phyloP scores from a whole-genome alignment of 2,113 vertebrate species.

The Tamias sibiricus region DNA sequence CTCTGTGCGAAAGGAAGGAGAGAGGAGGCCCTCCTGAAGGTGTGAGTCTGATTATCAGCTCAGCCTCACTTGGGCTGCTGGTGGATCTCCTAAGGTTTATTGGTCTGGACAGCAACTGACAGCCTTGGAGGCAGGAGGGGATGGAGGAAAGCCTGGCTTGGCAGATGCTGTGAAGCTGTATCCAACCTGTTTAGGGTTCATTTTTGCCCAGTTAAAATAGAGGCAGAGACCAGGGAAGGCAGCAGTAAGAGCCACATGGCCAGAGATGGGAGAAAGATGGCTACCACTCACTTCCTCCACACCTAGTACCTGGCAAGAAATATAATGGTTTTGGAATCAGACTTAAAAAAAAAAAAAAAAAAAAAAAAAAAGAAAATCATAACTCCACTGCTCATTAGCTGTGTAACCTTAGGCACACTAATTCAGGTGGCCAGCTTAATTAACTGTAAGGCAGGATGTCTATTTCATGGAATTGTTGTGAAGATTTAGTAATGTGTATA shows the following conservation, averaged over 20 bases:
- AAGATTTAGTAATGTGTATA: not conserved
- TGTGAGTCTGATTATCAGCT: not conserved
- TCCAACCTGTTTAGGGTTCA: not conserved
- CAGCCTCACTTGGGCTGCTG: not conserved
- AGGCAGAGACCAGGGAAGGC: not conserved
- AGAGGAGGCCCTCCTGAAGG: not conserved
- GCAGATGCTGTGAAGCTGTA: not conserved
- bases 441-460: not conserved
- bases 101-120: not conserved
- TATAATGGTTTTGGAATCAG: too few species aligned
- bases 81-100: not conserved
- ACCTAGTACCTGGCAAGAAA: not conserved
- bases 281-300: not conserved
- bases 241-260: not conserved
- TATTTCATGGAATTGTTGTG: too few species aligned
- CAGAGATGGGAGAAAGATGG: not conserved
- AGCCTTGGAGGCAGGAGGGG: not conserved
- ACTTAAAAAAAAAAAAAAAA: too few species aligned
- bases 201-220: not conserved
- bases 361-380: not conserved
- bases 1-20: not conserved
- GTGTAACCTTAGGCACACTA: not conserved
- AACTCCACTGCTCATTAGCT: conserved; percentile 9
- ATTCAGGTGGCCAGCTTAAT: not conserved
- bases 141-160: not conserved